Percentiles rank a stretch among this genome's conserved stretches.
Evolutionary conservation across 2,113 vertebrate species (phyloP).

Genomic region (Callionymus lyra): DNA sequence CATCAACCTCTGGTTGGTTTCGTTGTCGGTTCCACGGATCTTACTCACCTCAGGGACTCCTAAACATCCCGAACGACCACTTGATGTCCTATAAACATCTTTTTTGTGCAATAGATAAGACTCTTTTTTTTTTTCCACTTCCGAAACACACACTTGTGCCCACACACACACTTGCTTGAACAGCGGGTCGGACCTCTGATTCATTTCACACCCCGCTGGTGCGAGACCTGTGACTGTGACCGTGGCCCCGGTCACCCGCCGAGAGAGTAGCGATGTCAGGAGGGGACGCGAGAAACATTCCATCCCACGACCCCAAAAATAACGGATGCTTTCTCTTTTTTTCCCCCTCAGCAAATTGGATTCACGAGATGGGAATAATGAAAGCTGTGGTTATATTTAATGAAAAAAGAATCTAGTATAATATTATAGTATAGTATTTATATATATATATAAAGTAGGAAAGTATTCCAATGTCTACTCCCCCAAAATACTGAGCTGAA

Average conservation of each 20-base stretch:
- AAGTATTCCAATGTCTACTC: background rate
- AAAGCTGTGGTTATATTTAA: no score
- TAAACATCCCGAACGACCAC: no score
- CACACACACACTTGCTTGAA: background rate
- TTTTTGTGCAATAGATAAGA: no score
- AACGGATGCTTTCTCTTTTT: slow-evolving; percentile 41
- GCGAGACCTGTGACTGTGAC: slow-evolving; percentile 62
- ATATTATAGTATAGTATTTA: no score
- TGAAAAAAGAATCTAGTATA: no score
- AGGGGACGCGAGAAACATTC: slow-evolving; percentile 29
- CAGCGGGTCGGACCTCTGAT: slow-evolving; percentile 37
- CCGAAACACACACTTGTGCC: background rate
- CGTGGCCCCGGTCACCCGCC: slow-evolving; percentile 50
- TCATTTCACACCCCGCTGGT: slow-evolving; percentile 67
- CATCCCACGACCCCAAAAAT: slow-evolving; percentile 10
- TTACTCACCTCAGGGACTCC: no score
- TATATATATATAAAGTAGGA: no score
- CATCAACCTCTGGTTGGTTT: no score
- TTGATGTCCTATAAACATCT: no score
- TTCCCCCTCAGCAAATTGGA: slow-evolving; percentile 22
- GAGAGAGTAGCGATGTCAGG: slow-evolving; percentile 53
- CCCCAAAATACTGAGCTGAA: slow-evolving; percentile 3
- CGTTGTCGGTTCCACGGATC: no score
- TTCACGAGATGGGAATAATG: background rate
- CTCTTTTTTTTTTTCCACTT: background rate